A percentile compares a stretch with the other conserved stretches of the same genome.
Evolutionary conservation across 2,797 vertebrate genomes (phyloP).

Genomic region (Carduelis carduelis): DNA sequence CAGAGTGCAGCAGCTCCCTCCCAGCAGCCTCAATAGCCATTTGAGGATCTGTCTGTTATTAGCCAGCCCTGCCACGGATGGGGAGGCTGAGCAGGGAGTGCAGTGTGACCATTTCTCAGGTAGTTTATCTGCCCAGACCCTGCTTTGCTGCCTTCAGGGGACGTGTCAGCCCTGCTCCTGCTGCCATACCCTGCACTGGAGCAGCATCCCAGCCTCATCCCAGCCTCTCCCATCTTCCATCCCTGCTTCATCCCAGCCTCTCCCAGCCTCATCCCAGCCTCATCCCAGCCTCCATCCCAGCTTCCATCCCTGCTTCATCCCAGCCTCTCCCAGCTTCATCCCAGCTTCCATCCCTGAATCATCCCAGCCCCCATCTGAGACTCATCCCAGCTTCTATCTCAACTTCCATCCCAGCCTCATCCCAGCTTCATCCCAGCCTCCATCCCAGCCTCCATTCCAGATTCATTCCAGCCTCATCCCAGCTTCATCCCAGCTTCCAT

Average conservation of each 20-base stretch:
- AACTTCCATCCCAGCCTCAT: neutral
- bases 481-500: neutral
- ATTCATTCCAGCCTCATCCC: neutral
- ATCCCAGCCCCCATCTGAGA: neutral
- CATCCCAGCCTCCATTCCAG: neutral
- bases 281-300: neutral
- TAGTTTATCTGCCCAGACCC: neutral
- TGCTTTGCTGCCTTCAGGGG: fast-evolving
- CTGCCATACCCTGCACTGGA: fast-evolving
- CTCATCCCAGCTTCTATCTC: neutral
- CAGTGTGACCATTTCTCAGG: neutral
- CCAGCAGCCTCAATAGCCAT: conserved; percentile 26
- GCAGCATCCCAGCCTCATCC: neutral
- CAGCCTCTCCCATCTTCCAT: too few relatives aligned
- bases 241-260: too few relatives aligned
- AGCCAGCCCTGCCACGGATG: neutral
- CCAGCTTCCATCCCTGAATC: neutral
- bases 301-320: too few relatives aligned
- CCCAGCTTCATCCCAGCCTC: too few relatives aligned
- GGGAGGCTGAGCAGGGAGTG: neutral
- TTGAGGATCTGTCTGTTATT: conserved; percentile 37
- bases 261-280: too few relatives aligned
- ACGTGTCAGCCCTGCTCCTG: neutral
- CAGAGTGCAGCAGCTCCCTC: conserved; percentile 61
- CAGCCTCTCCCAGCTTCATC: too few relatives aligned